Conservation (phyloP, 2,888 invertebrate genomes). For the Amphimallon solstitiale region DNA sequence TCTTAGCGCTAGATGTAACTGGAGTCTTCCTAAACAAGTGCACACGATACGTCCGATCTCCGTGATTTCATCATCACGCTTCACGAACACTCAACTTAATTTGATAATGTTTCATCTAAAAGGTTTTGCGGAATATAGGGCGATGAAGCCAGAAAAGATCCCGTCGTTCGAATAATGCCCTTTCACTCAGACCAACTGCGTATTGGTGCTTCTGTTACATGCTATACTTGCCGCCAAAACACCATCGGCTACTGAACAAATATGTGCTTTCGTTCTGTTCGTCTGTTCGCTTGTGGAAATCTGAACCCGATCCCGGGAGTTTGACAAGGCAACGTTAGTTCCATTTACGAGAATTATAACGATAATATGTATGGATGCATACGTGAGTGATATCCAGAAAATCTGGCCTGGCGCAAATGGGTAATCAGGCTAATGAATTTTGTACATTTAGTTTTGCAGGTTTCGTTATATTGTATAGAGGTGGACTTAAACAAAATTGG, state of each 20-base stretch:
- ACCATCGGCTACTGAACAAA: constrained; percentile 14
- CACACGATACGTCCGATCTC: constrained; percentile 13
- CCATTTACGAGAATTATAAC: constrained; percentile 12
- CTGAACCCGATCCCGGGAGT: constrained; percentile 6
- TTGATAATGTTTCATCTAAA: constrained; percentile 31
- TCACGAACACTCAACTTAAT: constrained; percentile 30
- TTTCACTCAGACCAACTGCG: constrained; percentile 7
- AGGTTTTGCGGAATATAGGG: constrained; percentile 16
- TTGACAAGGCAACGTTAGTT: constrained; percentile 13
- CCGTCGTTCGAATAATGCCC: constrained; percentile 18
- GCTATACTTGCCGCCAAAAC: not conserved
- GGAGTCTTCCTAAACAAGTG: constrained; percentile 7
- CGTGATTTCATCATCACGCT: constrained; percentile 32
- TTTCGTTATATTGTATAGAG: too few species aligned
- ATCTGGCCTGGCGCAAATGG: not conserved
- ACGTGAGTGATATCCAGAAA: not conserved
- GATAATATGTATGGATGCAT: not conserved
- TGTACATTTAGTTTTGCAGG: too few species aligned
- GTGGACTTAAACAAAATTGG: too few species aligned
- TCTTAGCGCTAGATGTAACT: not conserved
- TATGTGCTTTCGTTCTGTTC: constrained; percentile 19
- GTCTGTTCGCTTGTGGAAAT: not conserved
- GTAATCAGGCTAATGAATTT: not conserved
- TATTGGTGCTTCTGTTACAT: not conserved
- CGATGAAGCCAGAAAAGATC: constrained; percentile 13